These are phyloP conservation scores for Enteromius fasciolatus DNA, from an alignment of 2,797 vertebrate species.

Conservation along the genomic window DNA sequence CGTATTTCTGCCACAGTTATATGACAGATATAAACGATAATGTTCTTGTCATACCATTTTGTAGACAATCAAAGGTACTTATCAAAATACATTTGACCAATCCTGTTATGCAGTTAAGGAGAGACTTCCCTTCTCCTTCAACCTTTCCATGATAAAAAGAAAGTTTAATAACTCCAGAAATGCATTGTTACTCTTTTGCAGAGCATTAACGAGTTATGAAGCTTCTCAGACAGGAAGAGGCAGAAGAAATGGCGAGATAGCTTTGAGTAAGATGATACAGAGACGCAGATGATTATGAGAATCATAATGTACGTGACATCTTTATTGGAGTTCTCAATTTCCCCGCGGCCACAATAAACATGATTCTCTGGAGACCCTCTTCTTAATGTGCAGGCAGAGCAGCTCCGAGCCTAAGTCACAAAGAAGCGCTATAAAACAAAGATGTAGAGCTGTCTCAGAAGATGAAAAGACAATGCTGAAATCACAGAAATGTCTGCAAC, in stretches of 20 bases:
- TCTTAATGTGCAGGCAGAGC: constrained; percentile 32
- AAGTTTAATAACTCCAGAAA: constrained; percentile 18
- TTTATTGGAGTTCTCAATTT: constrained; percentile 38
- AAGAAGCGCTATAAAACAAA: constrained; percentile 26
- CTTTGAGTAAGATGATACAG: constrained; percentile 15
- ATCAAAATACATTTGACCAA: constrained; percentile 6
- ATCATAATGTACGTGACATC: constrained; percentile 29
- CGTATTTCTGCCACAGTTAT: constrained; percentile 3
- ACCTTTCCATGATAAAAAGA: not conserved
- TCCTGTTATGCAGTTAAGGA: constrained; percentile 5
- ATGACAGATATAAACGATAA: constrained; percentile 1
- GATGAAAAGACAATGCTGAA: constrained; percentile 13
- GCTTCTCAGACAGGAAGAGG: constrained; percentile 2
- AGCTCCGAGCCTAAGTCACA: constrained; percentile 17
- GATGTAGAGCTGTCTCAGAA: constrained; percentile 10
- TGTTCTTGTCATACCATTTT: constrained; percentile 3
- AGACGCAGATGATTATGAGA: constrained; percentile 30
- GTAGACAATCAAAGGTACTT: constrained; percentile 3
- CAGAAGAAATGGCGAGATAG: constrained; percentile 10
- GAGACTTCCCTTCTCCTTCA: not conserved
- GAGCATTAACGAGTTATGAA: constrained; percentile 1
- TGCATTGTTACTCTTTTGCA: constrained; percentile 1
- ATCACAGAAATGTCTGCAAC: not conserved
- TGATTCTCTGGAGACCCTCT: constrained; percentile 26
- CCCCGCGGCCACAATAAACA: constrained; percentile 28